Base-by-base conservation (phyloP, 1,140 invertebrate genomes). In the Trichoplusia ni region DNA sequence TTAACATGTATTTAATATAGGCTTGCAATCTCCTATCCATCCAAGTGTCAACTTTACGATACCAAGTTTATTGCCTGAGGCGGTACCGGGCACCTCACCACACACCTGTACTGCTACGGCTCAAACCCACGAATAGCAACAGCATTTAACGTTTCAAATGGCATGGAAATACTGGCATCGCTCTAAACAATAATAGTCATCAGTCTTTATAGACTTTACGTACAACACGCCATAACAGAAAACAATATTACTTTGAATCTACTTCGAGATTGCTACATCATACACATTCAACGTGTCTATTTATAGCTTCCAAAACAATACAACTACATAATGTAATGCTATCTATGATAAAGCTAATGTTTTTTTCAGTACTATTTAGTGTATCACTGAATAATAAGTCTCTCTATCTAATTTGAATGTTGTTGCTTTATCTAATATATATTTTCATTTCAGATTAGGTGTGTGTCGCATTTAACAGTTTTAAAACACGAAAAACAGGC, bases 71-170 rank as follows among this genome's bases (percentile, higher is more conserved):
- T 18, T 31, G 27, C 13, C n/a, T 18, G n/a, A 4, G 40, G 9
- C 2, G 18, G 27, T 49, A 31, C 25, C 46, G 25, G 7, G 27
- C 46, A 18, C 16, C 46, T 31, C 27, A 29, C 25, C 21, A 19
- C 11, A 14, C 21, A 27, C 23, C 21, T 31, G 5, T 27, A 31
- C 27, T 18, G 14, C 16, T 49, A 49, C 9, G 9, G 16, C 5
- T 33, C 7, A 8, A 19, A 49, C 31, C 46, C 27, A 49, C 27
- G 46, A 49, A 31, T 31, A 19, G 27, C 14, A 49, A 49, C 25
- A 29, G 46, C 25, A 33, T 51, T 47, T 16, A 1, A 29, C 8
- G n/a, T 29, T 29, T 19, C n/a, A 49, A 49, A 49, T 49, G 33
- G 16, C 27, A 47, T 16, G 11, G 3, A 25, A 25, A 44, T 23